Conservation (phyloP, 2,113 vertebrate genomes). For the Pheucticus melanocephalus region DNA sequence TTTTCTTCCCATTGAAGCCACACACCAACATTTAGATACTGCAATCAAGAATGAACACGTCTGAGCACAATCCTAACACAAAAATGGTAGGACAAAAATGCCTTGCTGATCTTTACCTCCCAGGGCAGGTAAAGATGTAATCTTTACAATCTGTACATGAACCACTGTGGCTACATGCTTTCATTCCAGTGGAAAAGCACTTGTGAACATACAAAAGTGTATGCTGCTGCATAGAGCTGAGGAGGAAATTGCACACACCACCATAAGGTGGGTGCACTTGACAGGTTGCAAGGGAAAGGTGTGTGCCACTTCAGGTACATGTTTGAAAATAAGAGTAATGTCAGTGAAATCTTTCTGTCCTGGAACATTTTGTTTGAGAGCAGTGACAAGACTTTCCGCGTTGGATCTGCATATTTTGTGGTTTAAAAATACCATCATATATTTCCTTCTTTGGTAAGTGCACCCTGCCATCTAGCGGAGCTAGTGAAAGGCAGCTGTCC, state of each 20-base stretch:
- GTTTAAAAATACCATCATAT: not conserved
- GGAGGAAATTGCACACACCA: not conserved
- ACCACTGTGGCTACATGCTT: not conserved
- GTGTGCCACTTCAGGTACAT: not conserved
- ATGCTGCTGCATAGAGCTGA: not conserved
- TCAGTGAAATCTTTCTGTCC: not conserved
- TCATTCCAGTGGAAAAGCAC: not conserved
- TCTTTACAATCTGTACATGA: not conserved
- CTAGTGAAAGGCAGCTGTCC: not conserved
- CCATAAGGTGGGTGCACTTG: not conserved
- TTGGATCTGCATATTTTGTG: not conserved
- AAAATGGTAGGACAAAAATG: not conserved
- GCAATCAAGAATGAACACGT: not conserved
- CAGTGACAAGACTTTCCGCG: not conserved
- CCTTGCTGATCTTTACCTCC: not conserved
- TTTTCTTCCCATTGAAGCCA: not conserved
- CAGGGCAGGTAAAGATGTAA: not conserved
- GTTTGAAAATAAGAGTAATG: not conserved
- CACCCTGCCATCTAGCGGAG: not conserved
- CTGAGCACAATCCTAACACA: not conserved
- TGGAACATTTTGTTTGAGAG: not conserved
- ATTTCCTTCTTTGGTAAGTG: not conserved
- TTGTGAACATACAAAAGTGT: fast-evolving
- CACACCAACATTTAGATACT: not conserved
- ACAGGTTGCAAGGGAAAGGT: not conserved